Base-by-base conservation (phyloP, 1,140 invertebrate species). In the Drosophila kohkoa region DNA sequence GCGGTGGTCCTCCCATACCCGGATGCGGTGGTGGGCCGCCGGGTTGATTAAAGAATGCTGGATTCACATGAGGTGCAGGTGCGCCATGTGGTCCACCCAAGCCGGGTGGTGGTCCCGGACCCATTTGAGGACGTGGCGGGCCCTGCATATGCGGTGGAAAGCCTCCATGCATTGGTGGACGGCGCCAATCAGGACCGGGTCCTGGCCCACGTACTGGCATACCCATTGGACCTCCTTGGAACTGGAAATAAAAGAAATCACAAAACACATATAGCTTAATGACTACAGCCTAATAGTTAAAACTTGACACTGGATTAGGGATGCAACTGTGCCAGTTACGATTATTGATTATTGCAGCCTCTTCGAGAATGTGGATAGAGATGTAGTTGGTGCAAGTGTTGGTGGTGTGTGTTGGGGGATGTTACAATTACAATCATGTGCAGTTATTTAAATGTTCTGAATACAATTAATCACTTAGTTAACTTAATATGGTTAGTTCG, bases 51-150 rank as follows among this genome's bases (percentile, higher is more conserved):
- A 99, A 99, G 94, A 99, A 99, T 51, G 98, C 98, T 41, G 98
- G 98, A 94, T 99, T 99, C 52, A 99, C 98, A 92, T 99, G 98
- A 16, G 98, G 98, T 38, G 97, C 97, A 35, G 97, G 97, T 38
- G 96, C 95, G 15, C 95, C 96, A 38, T 93, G 94, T 35, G 94
- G 94, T 93, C 73, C 91, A 57, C 79, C 90, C 3, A 82, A 92
- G 51, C 94, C 94, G 5, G 77, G 83, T 10, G 94, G 94, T 41
- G 94, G 94, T n/a, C 94, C 94, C 66, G 93, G 93, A 49, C 88
- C 86, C 83, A 93, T 93, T 92, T 92, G 93, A 82, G 93, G 95
- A 75, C 95, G 94, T 75, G 95, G 95, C 67, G 95, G 94, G 51
- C 95, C 95, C 93, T 96, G 96, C 95, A 96, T 95, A 90, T 95